Conservation (phyloP, 2,797 vertebrate genomes). For the Fratercula arctica region DNA sequence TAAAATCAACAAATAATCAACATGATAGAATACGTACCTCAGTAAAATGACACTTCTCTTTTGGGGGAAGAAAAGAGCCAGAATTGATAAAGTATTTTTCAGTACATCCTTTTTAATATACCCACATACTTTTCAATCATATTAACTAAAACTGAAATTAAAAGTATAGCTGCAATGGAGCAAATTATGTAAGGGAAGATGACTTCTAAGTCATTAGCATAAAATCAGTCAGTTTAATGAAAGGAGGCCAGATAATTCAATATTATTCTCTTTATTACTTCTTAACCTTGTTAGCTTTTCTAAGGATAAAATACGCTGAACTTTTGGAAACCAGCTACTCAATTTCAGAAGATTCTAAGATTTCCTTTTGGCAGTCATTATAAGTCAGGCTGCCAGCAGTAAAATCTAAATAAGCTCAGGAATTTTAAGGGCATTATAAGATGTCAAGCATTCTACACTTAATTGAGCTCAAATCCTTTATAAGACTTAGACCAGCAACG, state of each 20-base stretch:
- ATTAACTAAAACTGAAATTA: constrained; percentile 22
- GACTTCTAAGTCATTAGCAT: constrained; percentile 13
- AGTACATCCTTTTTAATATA: neutral
- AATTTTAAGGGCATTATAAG: constrained; percentile 36
- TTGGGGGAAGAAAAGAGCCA: neutral
- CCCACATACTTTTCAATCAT: neutral
- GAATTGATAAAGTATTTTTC: neutral
- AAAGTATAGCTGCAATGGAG: neutral
- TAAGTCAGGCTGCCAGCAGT: constrained; percentile 4
- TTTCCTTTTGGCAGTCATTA: constrained; percentile 27
- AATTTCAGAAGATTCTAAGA: constrained; percentile 20
- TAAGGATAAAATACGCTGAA: neutral
- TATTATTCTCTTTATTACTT: constrained; percentile 34
- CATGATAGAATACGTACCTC: neutral
- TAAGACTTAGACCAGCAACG: neutral
- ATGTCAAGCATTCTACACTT: neutral
- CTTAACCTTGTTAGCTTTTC: constrained; percentile 29
- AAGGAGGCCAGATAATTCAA: neutral
- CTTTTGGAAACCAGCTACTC: neutral
- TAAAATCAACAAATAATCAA: constrained; percentile 12
- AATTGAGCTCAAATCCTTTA: constrained; percentile 22
- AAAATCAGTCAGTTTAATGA: constrained; percentile 11
- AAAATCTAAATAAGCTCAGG: constrained; percentile 34
- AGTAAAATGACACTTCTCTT: neutral
- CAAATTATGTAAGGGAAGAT: neutral